Evolutionary conservation across 2,888 invertebrate species (phyloP), one percentile per base, ranked within the genome.

Genomic region (Aethes cnicana): DNA sequence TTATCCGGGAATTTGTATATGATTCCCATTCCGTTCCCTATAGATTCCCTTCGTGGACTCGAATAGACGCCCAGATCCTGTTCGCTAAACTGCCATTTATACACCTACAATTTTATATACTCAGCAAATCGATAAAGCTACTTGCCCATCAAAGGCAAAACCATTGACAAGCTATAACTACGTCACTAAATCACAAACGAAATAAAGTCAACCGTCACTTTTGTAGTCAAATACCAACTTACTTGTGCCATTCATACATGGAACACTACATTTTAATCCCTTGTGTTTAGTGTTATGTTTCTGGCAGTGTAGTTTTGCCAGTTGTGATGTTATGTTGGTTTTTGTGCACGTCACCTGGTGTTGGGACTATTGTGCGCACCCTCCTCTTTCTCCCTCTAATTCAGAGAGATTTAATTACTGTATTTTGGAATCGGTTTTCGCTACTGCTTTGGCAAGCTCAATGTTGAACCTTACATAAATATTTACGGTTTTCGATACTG

Each of bases 401-500:
- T 68, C 68, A 72, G 73, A 72, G 81, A 83, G 81, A 83, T 82
- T 82, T 82, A 83, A 83, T 83, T 83, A 83, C 79, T 57, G 59
- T 58, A 69, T 72, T 75, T 72, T 74, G 75, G 74, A 56, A 43
- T 43, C 43, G 32, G 43, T 26, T n/a, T n/a, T n/a, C 8, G 63
- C 62, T 56, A 65, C 69, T 65, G 63, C 60, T 54, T 11, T 30
- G 42, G 30, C 14, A 20, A n/a, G 32, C n/a, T n/a, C n/a, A n/a
- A n/a, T n/a, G n/a, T n/a, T n/a, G n/a, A n/a, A n/a, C n/a, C n/a
- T n/a, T n/a, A n/a, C n/a, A n/a, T n/a, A n/a, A n/a, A n/a, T n/a
- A n/a, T n/a, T n/a, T n/a, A n/a, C n/a, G n/a, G n/a, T n/a, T n/a
- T n/a, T n/a, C n/a, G n/a, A n/a, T n/a, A n/a, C n/a, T n/a, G n/a